Percentiles rank a stretch among this genome's conserved stretches.
phyloP scores from a whole-genome alignment of 2,113 vertebrate genomes.

The Sarotherodon lohbergeri region DNA sequence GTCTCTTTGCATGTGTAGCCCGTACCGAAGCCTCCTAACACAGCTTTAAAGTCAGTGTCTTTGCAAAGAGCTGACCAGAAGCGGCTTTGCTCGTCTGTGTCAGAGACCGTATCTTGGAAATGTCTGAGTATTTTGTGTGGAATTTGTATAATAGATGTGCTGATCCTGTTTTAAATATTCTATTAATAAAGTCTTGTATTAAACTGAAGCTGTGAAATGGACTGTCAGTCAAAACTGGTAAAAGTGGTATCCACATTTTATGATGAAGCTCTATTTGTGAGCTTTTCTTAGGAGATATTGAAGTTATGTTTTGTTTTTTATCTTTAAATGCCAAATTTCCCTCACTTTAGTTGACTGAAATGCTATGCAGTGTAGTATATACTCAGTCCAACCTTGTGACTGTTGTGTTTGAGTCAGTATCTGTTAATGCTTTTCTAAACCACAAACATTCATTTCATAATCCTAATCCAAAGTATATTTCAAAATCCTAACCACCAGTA shows the following conservation, averaged over 20 bases:
- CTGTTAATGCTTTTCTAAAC: background rate
- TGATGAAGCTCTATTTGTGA: background rate
- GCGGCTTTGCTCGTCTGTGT: slow-evolving; percentile 16
- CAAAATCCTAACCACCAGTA: background rate
- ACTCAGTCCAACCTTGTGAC: background rate
- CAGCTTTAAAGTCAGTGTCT: slow-evolving; percentile 58
- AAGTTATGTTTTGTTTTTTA: background rate
- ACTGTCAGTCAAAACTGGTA: background rate
- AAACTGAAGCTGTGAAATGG: background rate
- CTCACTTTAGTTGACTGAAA: background rate
- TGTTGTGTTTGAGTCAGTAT: too few relatives aligned
- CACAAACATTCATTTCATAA: background rate
- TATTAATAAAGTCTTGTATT: slow-evolving; percentile 74
- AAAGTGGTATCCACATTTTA: background rate
- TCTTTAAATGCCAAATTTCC: background rate
- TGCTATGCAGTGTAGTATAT: background rate
- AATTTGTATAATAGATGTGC: slow-evolving; percentile 41
- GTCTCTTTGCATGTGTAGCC: slow-evolving; percentile 35
- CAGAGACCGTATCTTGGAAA: background rate
- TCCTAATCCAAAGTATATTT: background rate
- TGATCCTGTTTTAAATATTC: slow-evolving; percentile 63
- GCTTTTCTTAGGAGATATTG: background rate
- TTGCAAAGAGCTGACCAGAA: slow-evolving; percentile 5
- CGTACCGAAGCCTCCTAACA: background rate
- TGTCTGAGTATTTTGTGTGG: slow-evolving; percentile 35